Evolutionary conservation across 1,140 invertebrate species (phyloP), one percentile per base, ranked within the genome.

Genomic region (Piezodorus guildinii): DNA sequence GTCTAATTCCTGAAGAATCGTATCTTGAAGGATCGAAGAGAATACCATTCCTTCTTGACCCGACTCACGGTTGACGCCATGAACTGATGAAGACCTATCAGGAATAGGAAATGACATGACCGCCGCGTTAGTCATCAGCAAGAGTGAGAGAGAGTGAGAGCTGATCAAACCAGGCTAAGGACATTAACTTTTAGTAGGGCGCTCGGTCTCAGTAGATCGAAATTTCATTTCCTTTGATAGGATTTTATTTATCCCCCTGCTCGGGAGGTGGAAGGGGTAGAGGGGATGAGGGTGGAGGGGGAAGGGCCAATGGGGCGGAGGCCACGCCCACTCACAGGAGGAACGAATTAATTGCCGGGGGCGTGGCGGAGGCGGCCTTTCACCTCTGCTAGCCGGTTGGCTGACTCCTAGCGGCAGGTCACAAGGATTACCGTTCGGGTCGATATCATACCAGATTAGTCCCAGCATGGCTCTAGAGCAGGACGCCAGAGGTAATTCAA

Each of bases 211-310:
- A 10, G 34, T 34, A 65, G 66, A 65, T 64, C 52, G 58, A 59
- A 65, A 67, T 67, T 66, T 66, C 59, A 63, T 66, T 66, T 63
- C 62, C 65, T 63, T 63, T 63, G 62, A 63, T 63, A 62, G 65
- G 30, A 58, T 66, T 66, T 66, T 66, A 66, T 66, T 66, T 66
- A 66, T 66, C 66, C 60, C 51, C 30, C 59, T 61, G 44, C 46
- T 62, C 14, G 27, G 52, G 51, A 45, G n/a, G 51, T 21, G 52
- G 51, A 6, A 21, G 62, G 27, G 62, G 62, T 60, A 43, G 59
- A 49, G 66, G 58, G 27, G 62, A 56, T 21, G 44, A 27, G n/a
- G 14, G 46, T 19, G 62, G 62, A 30, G 62, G 39, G 30, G 34
- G 43, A n/a, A 19, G 23, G 62, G 62, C 27, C 60, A 61, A 61